Evolutionary conservation across 1,140 invertebrate species (phyloP).

Genomic region (Penaeus vannamei): DNA sequence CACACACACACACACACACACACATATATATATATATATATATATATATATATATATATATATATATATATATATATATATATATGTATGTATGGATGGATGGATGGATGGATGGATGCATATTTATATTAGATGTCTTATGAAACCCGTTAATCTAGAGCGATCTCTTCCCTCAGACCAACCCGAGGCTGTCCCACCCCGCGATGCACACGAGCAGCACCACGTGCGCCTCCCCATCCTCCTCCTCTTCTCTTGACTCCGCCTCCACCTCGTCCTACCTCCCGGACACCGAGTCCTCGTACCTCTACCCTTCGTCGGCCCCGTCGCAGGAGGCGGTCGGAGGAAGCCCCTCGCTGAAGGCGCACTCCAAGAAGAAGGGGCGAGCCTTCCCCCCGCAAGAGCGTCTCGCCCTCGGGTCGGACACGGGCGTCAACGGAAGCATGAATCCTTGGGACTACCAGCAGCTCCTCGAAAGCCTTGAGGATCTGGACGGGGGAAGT

Average conservation of each 20-base stretch:
- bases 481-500: slow-evolving; percentile 42
- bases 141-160: neutral
- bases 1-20: too few species aligned
- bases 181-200: slow-evolving; percentile 23
- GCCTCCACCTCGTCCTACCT: neutral
- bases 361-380: slow-evolving; percentile 31
- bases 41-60: too few species aligned
- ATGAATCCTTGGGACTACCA: slow-evolving; percentile 60
- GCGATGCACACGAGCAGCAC: neutral
- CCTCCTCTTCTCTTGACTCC: neutral
- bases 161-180: neutral
- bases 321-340: neutral
- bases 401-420: neutral
- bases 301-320: neutral
- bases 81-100: too few species aligned
- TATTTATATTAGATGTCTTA: neutral
- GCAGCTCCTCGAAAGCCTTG: slow-evolving; percentile 45
- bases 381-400: neutral
- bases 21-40: too few species aligned
- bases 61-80: too few species aligned
- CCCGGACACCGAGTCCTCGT: too few species aligned
- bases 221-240: neutral
- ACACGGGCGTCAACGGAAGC: neutral
- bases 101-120: too few species aligned
- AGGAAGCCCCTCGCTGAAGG: neutral